Evolutionary conservation across 1,140 invertebrate species (phyloP), one percentile per base, ranked within the genome.

Genomic region (Condylostylus longicornis): DNA sequence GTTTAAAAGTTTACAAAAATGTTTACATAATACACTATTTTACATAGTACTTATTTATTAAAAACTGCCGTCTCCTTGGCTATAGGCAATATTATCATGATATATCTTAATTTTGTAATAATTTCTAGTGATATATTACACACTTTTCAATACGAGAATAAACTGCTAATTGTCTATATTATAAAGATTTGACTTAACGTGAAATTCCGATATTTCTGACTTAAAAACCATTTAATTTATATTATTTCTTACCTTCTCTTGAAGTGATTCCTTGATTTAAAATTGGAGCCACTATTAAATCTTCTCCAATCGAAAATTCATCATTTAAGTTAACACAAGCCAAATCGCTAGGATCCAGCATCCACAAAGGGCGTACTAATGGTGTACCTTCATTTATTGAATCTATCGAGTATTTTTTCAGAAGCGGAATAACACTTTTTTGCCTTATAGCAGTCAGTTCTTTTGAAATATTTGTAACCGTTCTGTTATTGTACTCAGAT

Each of bases 201-300:
- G n/a, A n/a, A n/a, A n/a, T n/a, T n/a, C n/a, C n/a, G n/a, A n/a
- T n/a, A n/a, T n/a, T n/a, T n/a, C n/a, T n/a, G n/a, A n/a, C n/a
- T n/a, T n/a, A n/a, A n/a, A n/a, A n/a, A 29, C 25, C 22, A 9
- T 0, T 6, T 17, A 4, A 20, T 8, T 41, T 2, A 10, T 20
- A 12, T 17, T 14, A n/a, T 13, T 3, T 32, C 38, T 45, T 42
- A 71, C 69, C 69, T 61, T 77, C 72, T 45, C 78, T 59, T 35
- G 72, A 66, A 23, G 69, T 70, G 2, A 62, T 67, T 2, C 75
- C 75, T 0, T 72, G 65, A 31, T 80, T 67, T 4, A 95, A 53
- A 22, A 96, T 75, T 0, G 90, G 90, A 0, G 91, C 91, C 0
- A 95, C 89, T 10, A 97, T 79, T 0, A 94, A 64, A 48, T 90